phyloP scores from a whole-genome alignment of 2,888 invertebrate species.

The Strigamia transsilvanica region DNA sequence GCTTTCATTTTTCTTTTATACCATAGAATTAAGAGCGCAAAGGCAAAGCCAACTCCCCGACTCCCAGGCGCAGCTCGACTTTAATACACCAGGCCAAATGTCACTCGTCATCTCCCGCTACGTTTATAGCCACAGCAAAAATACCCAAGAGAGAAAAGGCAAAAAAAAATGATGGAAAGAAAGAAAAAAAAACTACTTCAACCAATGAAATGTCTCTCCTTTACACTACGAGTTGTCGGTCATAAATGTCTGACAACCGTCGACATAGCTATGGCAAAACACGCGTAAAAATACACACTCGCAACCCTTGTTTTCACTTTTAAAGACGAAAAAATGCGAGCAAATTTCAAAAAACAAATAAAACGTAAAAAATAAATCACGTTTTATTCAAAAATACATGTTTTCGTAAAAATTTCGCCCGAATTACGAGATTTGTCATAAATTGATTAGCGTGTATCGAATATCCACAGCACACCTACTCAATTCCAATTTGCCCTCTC shows the following conservation, averaged over 20 bases:
- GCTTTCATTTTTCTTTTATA: slow-evolving; percentile 33
- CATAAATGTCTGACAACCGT: slow-evolving; percentile 48
- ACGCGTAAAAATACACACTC: slow-evolving; percentile 41
- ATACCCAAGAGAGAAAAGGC: slow-evolving; percentile 43
- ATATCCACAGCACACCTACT: background rate
- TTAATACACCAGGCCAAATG: slow-evolving; percentile 43
- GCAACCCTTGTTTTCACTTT: background rate
- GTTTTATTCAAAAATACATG: background rate
- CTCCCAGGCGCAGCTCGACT: slow-evolving; percentile 32
- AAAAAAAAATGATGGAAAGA: background rate
- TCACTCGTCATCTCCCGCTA: slow-evolving; percentile 47
- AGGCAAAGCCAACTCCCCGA: slow-evolving; percentile 17
- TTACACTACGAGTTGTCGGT: slow-evolving; percentile 32
- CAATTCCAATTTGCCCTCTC: background rate
- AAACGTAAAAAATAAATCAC: background rate
- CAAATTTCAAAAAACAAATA: background rate
- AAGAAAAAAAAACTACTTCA: slow-evolving; percentile 23
- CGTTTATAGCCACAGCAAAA: slow-evolving; percentile 48
- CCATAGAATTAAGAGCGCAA: slow-evolving; percentile 12
- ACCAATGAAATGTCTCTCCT: slow-evolving; percentile 48
- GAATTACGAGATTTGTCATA: background rate
- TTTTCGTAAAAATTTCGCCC: background rate
- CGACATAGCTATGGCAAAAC: slow-evolving; percentile 41
- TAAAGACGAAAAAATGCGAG: background rate
- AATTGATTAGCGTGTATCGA: background rate